Base-by-base conservation (phyloP, 2,888 invertebrate species). In the Nebria brevicollis region DNA sequence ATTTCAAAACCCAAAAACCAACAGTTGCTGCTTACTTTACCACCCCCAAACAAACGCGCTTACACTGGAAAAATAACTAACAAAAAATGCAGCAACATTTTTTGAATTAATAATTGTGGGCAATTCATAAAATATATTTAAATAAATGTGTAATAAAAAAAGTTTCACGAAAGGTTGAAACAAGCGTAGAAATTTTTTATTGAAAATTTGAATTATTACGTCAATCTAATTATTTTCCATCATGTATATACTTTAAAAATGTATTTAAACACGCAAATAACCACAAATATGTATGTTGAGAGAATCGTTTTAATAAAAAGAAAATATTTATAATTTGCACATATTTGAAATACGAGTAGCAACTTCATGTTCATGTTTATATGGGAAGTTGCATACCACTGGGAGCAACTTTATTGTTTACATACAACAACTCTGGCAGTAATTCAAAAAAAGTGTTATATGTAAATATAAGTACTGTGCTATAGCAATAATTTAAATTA, bases 391-490 rank as follows among this genome's bases (percentile, higher is more conserved):
- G 20, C 70, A 13, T 3, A 10, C 13, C 20, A 7, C 25, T 3
- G 15, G 70, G 15, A 5, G 4, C 70, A 70, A 20, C 34, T 15
- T 20, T n/a, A 4, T 4, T 25, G 34, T 20, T 25, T 70, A 5
- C 20, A 20, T 66, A 66, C n/a, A 66, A 66, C 13, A n/a, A 7
- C 25, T 8, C 54, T 54, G 1, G 8, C 8, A 54, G 54, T 7
- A 68, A 25, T 68, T n/a, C 5, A 68, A 68, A n/a, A 65, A 8
- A 68, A 68, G 20, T 25, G 68, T 25, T 68, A 68, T 68, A 68
- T 25, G 25, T 68, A 68, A 68, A 68, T 68, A 15, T 13, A 68
- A 68, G 68, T 54, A 54, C 8, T 13, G 54, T 13, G 54, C 4
- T 54, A 54, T 54, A 34, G 34, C 34, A 34, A 34, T 34, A 54